Conservation (phyloP, 2,113 vertebrate genomes). For the Hypocryptadius cinnamomeus region DNA sequence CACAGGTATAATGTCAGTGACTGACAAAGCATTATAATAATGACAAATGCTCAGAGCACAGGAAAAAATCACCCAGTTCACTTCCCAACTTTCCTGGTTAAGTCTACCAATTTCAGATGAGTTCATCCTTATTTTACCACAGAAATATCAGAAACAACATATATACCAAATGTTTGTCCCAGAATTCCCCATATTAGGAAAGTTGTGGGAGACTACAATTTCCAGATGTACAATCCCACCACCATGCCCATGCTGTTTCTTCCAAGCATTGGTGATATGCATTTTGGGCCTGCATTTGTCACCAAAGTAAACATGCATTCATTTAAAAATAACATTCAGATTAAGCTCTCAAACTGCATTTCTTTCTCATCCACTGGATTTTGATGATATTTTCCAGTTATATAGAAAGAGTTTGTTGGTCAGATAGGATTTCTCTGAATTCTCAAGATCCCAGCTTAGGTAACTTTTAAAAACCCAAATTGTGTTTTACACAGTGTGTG, state of each 20-base stretch:
- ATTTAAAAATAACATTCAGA: not conserved
- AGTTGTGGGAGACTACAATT: not conserved
- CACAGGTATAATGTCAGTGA: not conserved
- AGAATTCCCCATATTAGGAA: not conserved
- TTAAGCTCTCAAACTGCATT: not conserved
- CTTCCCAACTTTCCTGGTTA: not conserved
- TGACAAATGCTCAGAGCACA: not conserved
- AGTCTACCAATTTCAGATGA: not conserved
- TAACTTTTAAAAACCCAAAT: not conserved
- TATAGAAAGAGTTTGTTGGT: not conserved
- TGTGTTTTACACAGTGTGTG: not conserved
- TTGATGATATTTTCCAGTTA: not conserved
- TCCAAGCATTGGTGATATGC: not conserved
- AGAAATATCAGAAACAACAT: not conserved
- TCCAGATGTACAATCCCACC: not conserved
- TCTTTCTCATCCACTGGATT: not conserved
- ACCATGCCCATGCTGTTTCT: not conserved
- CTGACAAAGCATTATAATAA: not conserved
- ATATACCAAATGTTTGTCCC: not conserved
- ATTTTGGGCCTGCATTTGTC: not conserved
- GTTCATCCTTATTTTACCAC: not conserved
- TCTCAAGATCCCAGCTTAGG: not conserved
- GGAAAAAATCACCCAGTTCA: not conserved
- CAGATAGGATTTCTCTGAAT: not conserved
- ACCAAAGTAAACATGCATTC: not conserved